Percentiles rank a stretch among this genome's conserved stretches.
Evolutionary conservation across 2,797 vertebrate species (phyloP).

Genomic region (Leucoraja ocellata): DNA sequence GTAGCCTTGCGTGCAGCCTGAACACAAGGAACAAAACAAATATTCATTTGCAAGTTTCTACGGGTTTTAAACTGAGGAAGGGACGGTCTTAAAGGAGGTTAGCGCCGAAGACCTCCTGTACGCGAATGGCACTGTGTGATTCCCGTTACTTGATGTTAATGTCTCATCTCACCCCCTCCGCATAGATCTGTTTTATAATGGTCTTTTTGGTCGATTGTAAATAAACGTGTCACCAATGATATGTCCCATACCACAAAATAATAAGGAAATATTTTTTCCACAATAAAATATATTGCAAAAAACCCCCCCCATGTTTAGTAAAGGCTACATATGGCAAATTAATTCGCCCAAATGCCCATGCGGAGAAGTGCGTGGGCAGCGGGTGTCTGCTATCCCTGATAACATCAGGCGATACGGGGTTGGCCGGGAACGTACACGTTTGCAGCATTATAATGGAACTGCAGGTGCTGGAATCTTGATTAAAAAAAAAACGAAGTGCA

Average conservation of each 20-base stretch:
- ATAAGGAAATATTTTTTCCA: constrained; percentile 39
- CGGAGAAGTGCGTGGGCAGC: not conserved
- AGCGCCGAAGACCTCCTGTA: constrained; percentile 7
- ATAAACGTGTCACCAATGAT: constrained; percentile 25
- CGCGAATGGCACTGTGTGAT: not conserved
- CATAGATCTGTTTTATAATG: constrained; percentile 20
- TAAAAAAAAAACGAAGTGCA: too few relatives aligned
- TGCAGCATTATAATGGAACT: not conserved
- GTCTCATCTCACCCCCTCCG: not conserved
- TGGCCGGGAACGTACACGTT: not conserved
- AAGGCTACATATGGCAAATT: not conserved
- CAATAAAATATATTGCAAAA: constrained; percentile 37
- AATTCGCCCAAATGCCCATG: not conserved
- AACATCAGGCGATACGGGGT: not conserved
- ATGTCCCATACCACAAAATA: constrained; percentile 25
- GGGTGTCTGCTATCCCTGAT: too few relatives aligned
- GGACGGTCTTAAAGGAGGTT: constrained; percentile 18
- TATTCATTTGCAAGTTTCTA: constrained; percentile 8
- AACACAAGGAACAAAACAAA: not conserved
- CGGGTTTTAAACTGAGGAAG: constrained; percentile 13
- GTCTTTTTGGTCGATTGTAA: constrained; percentile 15
- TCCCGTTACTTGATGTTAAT: constrained; percentile 1
- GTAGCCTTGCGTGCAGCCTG: not conserved
- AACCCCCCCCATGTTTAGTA: not conserved
- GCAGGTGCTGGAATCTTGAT: too few relatives aligned